A percentile compares a stretch with the other conserved stretches of the same genome.
These are phyloP conservation scores for Peromyscus californicus DNA, from an alignment of 2,113 vertebrate genomes.

Conservation along the genomic window DNA sequence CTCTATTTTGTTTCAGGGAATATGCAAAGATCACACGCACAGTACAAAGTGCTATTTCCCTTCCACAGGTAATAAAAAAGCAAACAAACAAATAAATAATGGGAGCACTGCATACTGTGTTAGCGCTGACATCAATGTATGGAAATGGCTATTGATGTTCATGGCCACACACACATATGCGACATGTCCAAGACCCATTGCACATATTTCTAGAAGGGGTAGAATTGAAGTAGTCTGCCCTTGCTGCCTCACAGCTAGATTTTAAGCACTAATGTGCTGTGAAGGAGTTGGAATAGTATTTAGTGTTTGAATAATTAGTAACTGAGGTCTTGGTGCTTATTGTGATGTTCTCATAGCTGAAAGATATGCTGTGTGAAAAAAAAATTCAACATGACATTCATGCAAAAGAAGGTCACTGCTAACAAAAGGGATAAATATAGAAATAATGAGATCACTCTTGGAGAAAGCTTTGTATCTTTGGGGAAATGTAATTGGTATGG, in stretches of 20 bases:
- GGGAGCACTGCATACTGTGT: background rate
- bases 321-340: background rate
- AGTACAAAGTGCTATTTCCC: background rate
- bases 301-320: background rate
- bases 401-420: slow-evolving; percentile 26
- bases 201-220: background rate
- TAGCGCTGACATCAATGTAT: background rate
- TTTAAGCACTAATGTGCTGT: background rate
- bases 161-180: background rate
- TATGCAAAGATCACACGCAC: background rate
- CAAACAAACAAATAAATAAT: background rate
- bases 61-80: background rate
- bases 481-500: slow-evolving; percentile 47
- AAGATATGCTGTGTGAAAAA: slow-evolving; percentile 20
- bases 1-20: background rate
- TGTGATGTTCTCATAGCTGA: background rate
- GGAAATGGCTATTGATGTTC: background rate
- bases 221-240: background rate
- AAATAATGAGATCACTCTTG: slow-evolving; percentile 60
- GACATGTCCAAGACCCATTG: background rate
- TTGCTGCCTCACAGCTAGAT: background rate
- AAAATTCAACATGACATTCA: slow-evolving; percentile 14
- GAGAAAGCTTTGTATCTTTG: slow-evolving; percentile 62
- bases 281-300: background rate
- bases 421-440: slow-evolving; percentile 2